Evolutionary conservation across 2,888 invertebrate species (phyloP), one percentile per base, ranked within the genome.

Genomic region (Alloscopus bannaensis): DNA sequence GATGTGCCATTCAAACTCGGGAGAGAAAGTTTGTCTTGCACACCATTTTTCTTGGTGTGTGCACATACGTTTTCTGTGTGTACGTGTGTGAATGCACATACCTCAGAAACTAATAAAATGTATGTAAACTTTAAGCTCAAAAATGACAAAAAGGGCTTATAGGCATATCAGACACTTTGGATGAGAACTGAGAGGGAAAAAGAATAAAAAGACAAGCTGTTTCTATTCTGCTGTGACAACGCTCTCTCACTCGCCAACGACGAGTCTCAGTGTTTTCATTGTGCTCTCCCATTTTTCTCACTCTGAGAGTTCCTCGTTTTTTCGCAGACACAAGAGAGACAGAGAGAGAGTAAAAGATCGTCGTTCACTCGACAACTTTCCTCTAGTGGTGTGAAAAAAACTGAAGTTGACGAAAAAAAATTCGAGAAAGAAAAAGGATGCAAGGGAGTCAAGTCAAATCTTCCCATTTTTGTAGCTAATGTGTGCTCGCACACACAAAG

Each of bases 381-480:
- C 11, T 47, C n/a, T 47, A 3, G 47, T 47, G 11, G 8, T 47
- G 55, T 26, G 24, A 59, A 60, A 36, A 60, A 3, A 60, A 16
- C 16, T 16, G 26, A 45, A n/a, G 42, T 29, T 26, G 18, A 31
- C 36, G 28, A 29, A 20, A 28, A 13, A 57, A 18, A n/a, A 52
- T 13, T 52, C 22, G 13, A 22, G 57, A 57, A 22, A 26, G 16
- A 26, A 16, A 28, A 36, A 60, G 40, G 18, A 55, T 3, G 16
- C 16, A 40, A 68, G 4, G 31, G 42, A 36, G 40, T 13, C 2
- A 22, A 68, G 57, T 40, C 42, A 69, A 55, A 68, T 68, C 52
- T 68, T 50, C 29, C 68, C 68, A 55, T 68, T 68, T n/a, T 55
- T 68, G 55, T 52, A 24, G 52, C 68, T 68, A 68, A 68, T 68